phyloP scores from a whole-genome alignment of 1,140 invertebrate species.

The Oncopodura yosiiana region DNA sequence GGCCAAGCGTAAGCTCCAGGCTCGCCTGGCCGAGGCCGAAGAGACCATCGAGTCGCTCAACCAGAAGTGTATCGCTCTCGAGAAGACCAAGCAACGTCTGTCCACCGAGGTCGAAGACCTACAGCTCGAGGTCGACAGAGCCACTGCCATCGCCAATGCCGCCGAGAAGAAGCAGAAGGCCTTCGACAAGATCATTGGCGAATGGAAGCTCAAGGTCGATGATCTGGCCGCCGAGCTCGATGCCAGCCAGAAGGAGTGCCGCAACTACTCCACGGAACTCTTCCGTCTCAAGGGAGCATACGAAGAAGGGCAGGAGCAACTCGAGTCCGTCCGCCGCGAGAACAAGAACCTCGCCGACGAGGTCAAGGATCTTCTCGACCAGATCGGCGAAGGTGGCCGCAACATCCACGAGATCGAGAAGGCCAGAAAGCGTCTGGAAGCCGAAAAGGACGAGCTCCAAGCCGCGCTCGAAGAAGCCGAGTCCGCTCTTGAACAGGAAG shows the following conservation, averaged over 20 bases:
- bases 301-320: slow-evolving; percentile 92
- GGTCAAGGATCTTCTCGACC: slow-evolving; percentile 83
- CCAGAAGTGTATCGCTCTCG: slow-evolving; percentile 87
- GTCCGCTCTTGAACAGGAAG: slow-evolving; percentile 94
- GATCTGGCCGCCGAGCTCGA: slow-evolving; percentile 93
- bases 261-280: slow-evolving; percentile 92
- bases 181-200: slow-evolving; percentile 97
- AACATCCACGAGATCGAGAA: slow-evolving; percentile 99
- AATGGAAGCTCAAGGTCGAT: slow-evolving; percentile 99
- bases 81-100: slow-evolving; percentile 93
- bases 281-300: slow-evolving; percentile 57
- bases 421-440: slow-evolving; percentile 89
- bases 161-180: slow-evolving; percentile 99
- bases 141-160: slow-evolving; percentile 84
- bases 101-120: slow-evolving; percentile 95
- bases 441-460: slow-evolving; percentile 98
- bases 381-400: slow-evolving; percentile 94
- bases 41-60: slow-evolving; percentile 94
- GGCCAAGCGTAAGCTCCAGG: slow-evolving; percentile 90
- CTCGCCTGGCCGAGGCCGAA: slow-evolving; percentile 90
- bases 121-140: slow-evolving; percentile 92
- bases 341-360: slow-evolving; percentile 98
- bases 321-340: slow-evolving; percentile 93
- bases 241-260: slow-evolving; percentile 95
- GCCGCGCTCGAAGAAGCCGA: slow-evolving; percentile 97